Evolutionary conservation across 2,113 vertebrate genomes (phyloP).

Genomic region (Ploceus nigricollis): DNA sequence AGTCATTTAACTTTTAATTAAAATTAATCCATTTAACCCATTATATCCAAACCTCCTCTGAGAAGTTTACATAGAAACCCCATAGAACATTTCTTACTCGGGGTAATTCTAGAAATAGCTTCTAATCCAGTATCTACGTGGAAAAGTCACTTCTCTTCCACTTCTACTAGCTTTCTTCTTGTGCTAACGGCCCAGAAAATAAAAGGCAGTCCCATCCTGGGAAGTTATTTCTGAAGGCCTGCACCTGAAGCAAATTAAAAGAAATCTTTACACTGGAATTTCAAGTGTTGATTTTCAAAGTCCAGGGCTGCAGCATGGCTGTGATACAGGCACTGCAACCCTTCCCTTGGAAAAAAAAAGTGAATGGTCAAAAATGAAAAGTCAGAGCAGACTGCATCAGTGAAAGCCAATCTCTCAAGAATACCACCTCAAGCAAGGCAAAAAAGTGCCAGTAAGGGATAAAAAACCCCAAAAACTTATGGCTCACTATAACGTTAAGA

Average conservation of each 20-base stretch:
- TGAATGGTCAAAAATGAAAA: background rate
- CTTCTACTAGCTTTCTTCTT: background rate
- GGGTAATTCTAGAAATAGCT: slow-evolving; percentile 56
- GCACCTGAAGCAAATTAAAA: slow-evolving; percentile 20
- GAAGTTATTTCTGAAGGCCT: slow-evolving; percentile 38
- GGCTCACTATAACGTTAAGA: background rate
- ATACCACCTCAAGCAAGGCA: slow-evolving; percentile 28
- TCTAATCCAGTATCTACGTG: slow-evolving; percentile 48
- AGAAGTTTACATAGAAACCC: slow-evolving; percentile 27
- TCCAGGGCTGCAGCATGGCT: background rate
- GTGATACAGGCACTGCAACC: background rate
- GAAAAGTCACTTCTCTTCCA: background rate
- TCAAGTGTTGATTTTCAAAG: background rate
- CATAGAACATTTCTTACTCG: background rate
- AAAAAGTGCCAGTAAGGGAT: slow-evolving; percentile 42
- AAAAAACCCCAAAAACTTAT: background rate
- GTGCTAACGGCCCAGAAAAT: slow-evolving; percentile 47
- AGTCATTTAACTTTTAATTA: slow-evolving; percentile 44
- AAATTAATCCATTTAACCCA: background rate
- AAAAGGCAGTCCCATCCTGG: slow-evolving; percentile 44
- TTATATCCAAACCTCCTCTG: slow-evolving; percentile 33
- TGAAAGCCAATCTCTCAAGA: background rate
- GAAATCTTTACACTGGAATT: background rate
- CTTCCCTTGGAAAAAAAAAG: background rate
- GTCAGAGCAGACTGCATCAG: background rate